phyloP scores from a whole-genome alignment of 2,888 invertebrate species.

The Eupithecia dodoneata region DNA sequence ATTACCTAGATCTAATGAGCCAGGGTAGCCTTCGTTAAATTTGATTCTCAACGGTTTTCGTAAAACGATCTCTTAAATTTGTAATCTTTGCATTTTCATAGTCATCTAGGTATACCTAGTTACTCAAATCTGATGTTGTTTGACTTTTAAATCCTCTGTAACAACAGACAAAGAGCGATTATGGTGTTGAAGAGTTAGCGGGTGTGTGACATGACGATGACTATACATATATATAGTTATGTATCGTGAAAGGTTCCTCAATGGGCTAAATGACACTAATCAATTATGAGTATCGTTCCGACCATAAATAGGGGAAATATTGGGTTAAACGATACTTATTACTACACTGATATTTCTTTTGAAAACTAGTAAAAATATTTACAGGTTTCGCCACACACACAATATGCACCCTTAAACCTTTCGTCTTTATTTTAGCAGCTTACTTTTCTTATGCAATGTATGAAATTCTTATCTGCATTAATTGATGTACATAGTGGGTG shows the following conservation, averaged over 20 bases:
- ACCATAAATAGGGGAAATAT: too few relatives aligned
- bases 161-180: not conserved
- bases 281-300: too few relatives aligned
- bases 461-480: not conserved
- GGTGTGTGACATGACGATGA: not conserved
- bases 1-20: constrained; percentile 19
- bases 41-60: not conserved
- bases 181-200: not conserved
- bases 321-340: too few relatives aligned
- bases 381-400: not conserved
- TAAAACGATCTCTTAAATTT: constrained; percentile 2
- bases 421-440: not conserved
- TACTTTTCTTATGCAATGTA: too few relatives aligned
- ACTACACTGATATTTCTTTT: not conserved
- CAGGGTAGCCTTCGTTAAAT: constrained; percentile 8
- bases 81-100: constrained; percentile 2
- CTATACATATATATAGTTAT: not conserved
- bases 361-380: not conserved
- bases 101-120: not conserved
- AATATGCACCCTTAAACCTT: not conserved
- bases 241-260: not conserved
- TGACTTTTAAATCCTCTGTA: not conserved
- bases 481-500: not conserved
- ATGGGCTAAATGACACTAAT: not conserved
- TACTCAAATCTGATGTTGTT: not conserved